These are phyloP conservation scores for Vandiemenella viatica DNA, from an alignment of 2,888 invertebrate genomes.

Conservation along the genomic window DNA sequence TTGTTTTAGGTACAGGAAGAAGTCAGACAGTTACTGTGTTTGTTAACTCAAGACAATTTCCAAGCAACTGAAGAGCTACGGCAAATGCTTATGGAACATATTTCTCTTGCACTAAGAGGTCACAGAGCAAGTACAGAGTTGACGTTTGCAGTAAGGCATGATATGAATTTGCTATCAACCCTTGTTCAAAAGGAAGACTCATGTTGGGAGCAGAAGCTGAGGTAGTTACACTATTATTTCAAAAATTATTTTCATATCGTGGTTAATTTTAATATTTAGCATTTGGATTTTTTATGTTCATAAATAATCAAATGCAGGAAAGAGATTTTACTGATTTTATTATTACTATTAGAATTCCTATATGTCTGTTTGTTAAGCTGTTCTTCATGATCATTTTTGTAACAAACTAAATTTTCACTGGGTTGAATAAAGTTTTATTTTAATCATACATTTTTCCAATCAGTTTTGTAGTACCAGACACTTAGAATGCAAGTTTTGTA, in stretches of 20 bases:
- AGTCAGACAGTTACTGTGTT: conserved; percentile 73
- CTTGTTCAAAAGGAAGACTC: conserved; percentile 83
- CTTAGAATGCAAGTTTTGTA: no score
- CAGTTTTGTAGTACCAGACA: no score
- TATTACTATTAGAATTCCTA: no score
- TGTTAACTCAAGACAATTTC: conserved; percentile 75
- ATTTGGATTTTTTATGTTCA: background rate
- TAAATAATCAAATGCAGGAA: no score
- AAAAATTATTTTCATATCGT: background rate
- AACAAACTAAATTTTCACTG: no score
- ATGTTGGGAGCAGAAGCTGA: conserved; percentile 86
- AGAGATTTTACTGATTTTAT: no score
- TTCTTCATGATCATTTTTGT: no score
- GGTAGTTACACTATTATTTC: conserved; percentile 24
- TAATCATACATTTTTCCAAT: no score
- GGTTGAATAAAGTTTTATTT: no score
- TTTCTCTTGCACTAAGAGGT: conserved; percentile 64
- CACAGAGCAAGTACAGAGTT: conserved; percentile 59
- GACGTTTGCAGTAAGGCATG: conserved; percentile 66
- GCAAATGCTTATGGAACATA: conserved; percentile 62
- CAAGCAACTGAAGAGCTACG: conserved; percentile 73
- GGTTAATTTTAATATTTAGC: background rate
- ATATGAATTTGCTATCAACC: conserved; percentile 75
- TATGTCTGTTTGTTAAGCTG: no score
- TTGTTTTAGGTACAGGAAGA: conserved; percentile 69